A percentile compares a stretch with the other conserved stretches of the same genome.
phyloP scores from a whole-genome alignment of 2,888 invertebrate genomes.

The Yponomeuta sedellus region DNA sequence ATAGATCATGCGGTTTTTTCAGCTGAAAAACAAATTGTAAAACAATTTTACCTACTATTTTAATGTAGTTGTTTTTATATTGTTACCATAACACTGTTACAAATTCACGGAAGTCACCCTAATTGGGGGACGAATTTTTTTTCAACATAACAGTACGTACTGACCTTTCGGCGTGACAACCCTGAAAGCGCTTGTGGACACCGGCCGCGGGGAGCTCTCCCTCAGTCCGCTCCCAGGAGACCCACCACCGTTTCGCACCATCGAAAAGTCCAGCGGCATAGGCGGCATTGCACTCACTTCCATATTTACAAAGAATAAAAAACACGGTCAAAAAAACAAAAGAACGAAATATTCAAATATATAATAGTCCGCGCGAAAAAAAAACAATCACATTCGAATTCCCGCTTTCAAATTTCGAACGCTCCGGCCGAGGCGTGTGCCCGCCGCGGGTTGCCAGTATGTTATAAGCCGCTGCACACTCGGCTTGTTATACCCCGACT shows the following conservation, averaged over 20 bases:
- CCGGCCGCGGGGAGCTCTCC: conserved; percentile 59
- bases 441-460: conserved; percentile 57
- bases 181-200: conserved; percentile 78
- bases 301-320: conserved; percentile 53
- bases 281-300: conserved; percentile 78
- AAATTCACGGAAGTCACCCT: too few relatives aligned
- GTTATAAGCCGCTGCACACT: conserved; percentile 61
- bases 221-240: conserved; percentile 49
- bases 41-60: too few relatives aligned
- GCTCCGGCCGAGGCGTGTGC: conserved; percentile 49
- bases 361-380: not conserved
- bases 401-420: conserved; percentile 32
- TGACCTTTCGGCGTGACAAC: conserved; percentile 81
- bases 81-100: too few relatives aligned
- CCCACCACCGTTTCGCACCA: conserved; percentile 65
- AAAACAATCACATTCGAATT: conserved; percentile 10
- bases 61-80: too few relatives aligned
- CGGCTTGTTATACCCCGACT: conserved; percentile 36
- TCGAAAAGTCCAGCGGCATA: conserved; percentile 82
- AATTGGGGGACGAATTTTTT: too few relatives aligned
- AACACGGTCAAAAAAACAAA: conserved; percentile 16
- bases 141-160: too few relatives aligned
- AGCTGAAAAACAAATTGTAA: too few relatives aligned
- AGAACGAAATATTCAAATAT: not conserved
- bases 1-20: too few relatives aligned